phyloP scores from a whole-genome alignment of 2,888 invertebrate genomes.

The Epinotia ramella region DNA sequence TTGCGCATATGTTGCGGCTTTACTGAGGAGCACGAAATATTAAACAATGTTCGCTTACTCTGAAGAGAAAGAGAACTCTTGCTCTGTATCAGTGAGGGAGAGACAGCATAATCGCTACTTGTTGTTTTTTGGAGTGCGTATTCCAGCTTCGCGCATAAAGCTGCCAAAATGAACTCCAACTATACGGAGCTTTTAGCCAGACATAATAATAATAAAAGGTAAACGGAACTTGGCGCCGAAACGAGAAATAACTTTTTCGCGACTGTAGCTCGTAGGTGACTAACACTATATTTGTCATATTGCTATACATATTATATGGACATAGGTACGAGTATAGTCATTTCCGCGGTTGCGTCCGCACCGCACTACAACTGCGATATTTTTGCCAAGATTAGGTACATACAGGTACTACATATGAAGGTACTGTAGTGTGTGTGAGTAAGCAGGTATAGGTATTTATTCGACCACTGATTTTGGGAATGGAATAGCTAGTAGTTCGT shows the following conservation, averaged over 20 bases:
- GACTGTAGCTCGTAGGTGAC: neutral
- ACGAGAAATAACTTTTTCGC: neutral
- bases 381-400: neutral
- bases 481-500: too few species aligned
- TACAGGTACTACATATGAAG: too few species aligned
- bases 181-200: slow-evolving; percentile 3
- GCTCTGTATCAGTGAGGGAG: neutral
- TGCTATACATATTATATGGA: too few species aligned
- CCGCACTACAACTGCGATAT: neutral
- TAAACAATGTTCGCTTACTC: neutral
- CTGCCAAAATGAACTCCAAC: slow-evolving; percentile 4
- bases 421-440: too few species aligned
- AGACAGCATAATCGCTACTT: neutral
- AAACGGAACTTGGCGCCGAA: neutral
- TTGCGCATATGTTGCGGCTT: slow-evolving; percentile 47
- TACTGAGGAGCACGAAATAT: neutral
- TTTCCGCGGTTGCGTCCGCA: neutral
- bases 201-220: neutral
- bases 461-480: too few species aligned
- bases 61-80: neutral
- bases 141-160: neutral
- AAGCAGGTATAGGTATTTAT: too few species aligned
- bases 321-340: too few species aligned
- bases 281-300: too few species aligned
- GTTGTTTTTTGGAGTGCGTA: neutral